Evolutionary conservation across 2,113 vertebrate genomes (phyloP).

Genomic region (Scatophagus argus): DNA sequence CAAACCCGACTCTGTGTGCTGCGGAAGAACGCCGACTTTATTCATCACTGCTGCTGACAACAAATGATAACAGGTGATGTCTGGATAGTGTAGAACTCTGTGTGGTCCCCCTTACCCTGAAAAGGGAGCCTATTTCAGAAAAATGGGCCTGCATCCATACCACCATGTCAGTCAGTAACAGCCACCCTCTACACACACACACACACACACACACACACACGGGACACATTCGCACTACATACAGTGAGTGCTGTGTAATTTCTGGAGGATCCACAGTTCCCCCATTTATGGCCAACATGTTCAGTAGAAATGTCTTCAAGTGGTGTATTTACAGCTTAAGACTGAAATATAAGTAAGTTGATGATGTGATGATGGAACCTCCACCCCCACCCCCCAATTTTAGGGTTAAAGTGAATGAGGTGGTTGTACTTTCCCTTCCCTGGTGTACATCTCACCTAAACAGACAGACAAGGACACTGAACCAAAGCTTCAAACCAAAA

Average conservation of each 20-base stretch:
- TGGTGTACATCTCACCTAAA: not conserved
- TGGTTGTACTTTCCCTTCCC: constrained; percentile 40
- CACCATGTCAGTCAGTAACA: constrained; percentile 62
- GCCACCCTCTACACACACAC: constrained; percentile 14
- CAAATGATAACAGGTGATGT: constrained; percentile 73
- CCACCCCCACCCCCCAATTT: constrained; percentile 23
- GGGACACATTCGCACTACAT: constrained; percentile 12
- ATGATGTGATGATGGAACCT: constrained; percentile 61
- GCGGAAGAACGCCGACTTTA: constrained; percentile 20
- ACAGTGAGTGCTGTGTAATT: constrained; percentile 62
- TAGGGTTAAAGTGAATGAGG: constrained; percentile 48
- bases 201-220: constrained; percentile 9
- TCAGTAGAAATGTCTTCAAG: constrained; percentile 31
- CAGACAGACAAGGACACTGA: constrained; percentile 6
- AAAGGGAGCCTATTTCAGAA: constrained; percentile 53
- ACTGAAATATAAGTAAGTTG: constrained; percentile 44
- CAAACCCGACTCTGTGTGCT: not conserved
- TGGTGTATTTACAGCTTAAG: constrained; percentile 27
- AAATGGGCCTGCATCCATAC: constrained; percentile 57
- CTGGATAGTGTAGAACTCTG: constrained; percentile 42
- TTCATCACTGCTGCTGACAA: constrained; percentile 54
- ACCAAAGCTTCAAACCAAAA: constrained; percentile 26
- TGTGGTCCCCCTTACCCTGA: constrained; percentile 64
- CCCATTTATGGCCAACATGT: constrained; percentile 42
- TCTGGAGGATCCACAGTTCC: constrained; percentile 47